phyloP scores from a whole-genome alignment of 2,797 vertebrate genomes.

The Sebastes melanostomus region DNA sequence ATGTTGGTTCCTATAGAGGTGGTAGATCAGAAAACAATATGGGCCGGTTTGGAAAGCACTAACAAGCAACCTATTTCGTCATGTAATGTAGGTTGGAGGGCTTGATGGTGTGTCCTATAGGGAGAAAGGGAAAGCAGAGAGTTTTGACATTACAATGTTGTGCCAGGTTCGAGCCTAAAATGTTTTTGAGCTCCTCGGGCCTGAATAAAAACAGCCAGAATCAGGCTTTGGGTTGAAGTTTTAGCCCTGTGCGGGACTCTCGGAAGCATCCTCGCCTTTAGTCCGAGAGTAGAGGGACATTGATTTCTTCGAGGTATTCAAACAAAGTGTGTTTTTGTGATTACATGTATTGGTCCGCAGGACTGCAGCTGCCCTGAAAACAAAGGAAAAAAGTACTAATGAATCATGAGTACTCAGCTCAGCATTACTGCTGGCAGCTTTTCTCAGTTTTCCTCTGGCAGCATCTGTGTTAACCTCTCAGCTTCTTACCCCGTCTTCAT shows the following conservation, averaged over 20 bases:
- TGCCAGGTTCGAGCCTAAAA: background rate
- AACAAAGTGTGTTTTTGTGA: background rate
- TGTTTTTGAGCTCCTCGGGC: background rate
- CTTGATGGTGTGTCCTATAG: background rate
- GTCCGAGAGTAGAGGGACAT: background rate
- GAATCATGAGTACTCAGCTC: background rate
- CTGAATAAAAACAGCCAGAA: background rate
- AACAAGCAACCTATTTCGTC: background rate
- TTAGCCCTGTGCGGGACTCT: background rate
- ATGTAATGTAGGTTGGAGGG: background rate
- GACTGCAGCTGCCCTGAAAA: background rate
- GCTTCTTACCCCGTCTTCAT: background rate
- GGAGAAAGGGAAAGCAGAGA: background rate
- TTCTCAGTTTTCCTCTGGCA: conserved; percentile 5
- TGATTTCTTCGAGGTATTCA: background rate
- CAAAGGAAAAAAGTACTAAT: background rate
- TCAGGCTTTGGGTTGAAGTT: background rate
- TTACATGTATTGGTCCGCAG: background rate
- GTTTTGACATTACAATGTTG: background rate
- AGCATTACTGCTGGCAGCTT: background rate
- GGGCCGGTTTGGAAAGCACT: background rate
- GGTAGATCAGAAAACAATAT: background rate
- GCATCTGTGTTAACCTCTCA: conserved; percentile 24
- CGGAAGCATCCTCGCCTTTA: background rate
- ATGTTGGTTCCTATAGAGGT: background rate